phyloP scores from a whole-genome alignment of 1,140 invertebrate genomes.

The Diachasmimorpha longicaudata region DNA sequence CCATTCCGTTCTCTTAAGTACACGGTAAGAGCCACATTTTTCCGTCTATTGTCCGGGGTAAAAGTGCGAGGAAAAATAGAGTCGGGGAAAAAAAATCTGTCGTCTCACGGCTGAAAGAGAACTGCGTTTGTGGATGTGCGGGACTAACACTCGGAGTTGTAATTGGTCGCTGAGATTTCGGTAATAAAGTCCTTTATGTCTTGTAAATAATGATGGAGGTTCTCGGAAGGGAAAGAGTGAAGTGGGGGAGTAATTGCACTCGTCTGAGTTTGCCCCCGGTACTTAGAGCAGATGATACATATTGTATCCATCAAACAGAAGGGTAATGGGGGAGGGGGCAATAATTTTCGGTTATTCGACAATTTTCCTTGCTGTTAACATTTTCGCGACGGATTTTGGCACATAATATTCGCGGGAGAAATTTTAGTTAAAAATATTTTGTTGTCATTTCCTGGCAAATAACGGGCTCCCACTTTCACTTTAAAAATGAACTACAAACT shows the following conservation, averaged over 20 bases:
- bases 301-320: too few relatives aligned
- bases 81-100: background rate
- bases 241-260: too few relatives aligned
- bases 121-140: background rate
- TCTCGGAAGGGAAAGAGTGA: background rate
- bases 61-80: background rate
- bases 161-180: background rate
- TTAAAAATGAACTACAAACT: too few relatives aligned
- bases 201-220: background rate
- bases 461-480: too few relatives aligned
- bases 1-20: slow-evolving; percentile 47
- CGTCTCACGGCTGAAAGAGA: background rate
- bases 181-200: background rate
- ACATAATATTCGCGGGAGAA: too few relatives aligned
- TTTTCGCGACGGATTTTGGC: too few relatives aligned
- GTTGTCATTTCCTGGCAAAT: background rate
- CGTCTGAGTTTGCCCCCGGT: too few relatives aligned
- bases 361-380: too few relatives aligned
- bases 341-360: too few relatives aligned
- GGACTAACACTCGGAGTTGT: background rate
- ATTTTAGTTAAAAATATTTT: too few relatives aligned
- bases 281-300: too few relatives aligned
- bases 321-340: too few relatives aligned
- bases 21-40: slow-evolving; percentile 46
- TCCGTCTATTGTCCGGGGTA: slow-evolving; percentile 37